Evolutionary conservation across 2,797 vertebrate species (phyloP).

Genomic region (Carcharodon carcharias): DNA sequence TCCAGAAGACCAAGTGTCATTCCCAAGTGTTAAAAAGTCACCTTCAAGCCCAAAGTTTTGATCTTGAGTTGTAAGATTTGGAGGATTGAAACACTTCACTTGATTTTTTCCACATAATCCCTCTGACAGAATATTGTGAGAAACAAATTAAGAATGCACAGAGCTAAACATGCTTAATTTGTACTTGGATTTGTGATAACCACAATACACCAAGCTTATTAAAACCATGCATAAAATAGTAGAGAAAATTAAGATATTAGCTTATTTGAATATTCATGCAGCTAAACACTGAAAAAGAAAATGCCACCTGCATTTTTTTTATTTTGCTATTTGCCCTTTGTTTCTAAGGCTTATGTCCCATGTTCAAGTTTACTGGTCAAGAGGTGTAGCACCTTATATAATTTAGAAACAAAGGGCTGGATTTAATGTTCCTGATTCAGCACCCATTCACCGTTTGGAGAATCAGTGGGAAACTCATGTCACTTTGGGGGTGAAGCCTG

Average conservation of each 20-base stretch:
- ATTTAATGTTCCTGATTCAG: no score
- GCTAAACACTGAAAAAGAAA: neutral
- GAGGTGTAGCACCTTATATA: neutral
- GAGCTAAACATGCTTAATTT: neutral
- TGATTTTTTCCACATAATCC: neutral
- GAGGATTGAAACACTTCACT: neutral
- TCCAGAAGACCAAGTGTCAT: neutral
- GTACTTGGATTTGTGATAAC: neutral
- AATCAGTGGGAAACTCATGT: no score
- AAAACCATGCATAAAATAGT: neutral
- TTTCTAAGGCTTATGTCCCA: neutral
- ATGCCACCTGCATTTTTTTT: neutral
- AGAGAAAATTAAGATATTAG: neutral
- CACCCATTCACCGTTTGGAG: no score
- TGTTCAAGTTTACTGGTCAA: neutral
- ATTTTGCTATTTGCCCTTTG: neutral
- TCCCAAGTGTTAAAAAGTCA: neutral
- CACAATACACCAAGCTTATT: slow-evolving; percentile 14
- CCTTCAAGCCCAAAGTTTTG: neutral
- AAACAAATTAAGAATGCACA: neutral
- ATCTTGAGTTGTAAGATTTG: neutral
- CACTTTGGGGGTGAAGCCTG: no score
- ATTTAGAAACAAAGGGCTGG: neutral
- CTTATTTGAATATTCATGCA: slow-evolving; percentile 10
- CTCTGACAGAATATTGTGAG: neutral